Conservation (phyloP, 2,113 vertebrate species). For the Nestor notabilis region DNA sequence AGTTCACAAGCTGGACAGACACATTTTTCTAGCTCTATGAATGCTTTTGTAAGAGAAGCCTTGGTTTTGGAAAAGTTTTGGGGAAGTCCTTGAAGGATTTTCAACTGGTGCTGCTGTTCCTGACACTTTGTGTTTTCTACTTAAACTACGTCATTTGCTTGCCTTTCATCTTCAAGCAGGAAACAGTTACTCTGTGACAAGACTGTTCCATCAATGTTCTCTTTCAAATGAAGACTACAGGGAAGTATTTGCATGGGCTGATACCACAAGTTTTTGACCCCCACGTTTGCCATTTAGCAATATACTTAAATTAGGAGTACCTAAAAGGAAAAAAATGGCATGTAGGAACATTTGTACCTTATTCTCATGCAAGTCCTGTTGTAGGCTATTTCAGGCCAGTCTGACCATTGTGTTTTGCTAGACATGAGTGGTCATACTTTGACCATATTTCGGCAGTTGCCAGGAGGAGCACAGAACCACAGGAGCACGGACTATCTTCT, state of each 20-base stretch:
- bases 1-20: background rate
- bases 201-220: background rate
- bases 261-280: background rate
- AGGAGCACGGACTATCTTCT: background rate
- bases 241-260: background rate
- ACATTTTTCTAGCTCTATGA: background rate
- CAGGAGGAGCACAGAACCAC: background rate
- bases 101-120: fast-evolving
- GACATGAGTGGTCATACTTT: background rate
- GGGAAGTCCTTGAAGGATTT: background rate
- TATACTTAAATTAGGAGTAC: background rate
- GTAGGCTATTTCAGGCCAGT: background rate
- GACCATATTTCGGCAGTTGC: background rate
- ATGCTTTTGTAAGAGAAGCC: background rate
- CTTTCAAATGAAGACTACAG: background rate
- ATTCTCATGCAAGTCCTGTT: background rate
- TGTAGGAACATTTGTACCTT: background rate
- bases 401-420: background rate
- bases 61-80: background rate
- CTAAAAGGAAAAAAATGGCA: background rate
- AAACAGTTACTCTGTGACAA: background rate
- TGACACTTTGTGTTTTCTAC: background rate
- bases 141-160: background rate
- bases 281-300: background rate
- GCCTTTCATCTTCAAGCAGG: background rate